Evolutionary conservation across 2,888 invertebrate species (phyloP).

Genomic region (Drosophila sordidapex): DNA sequence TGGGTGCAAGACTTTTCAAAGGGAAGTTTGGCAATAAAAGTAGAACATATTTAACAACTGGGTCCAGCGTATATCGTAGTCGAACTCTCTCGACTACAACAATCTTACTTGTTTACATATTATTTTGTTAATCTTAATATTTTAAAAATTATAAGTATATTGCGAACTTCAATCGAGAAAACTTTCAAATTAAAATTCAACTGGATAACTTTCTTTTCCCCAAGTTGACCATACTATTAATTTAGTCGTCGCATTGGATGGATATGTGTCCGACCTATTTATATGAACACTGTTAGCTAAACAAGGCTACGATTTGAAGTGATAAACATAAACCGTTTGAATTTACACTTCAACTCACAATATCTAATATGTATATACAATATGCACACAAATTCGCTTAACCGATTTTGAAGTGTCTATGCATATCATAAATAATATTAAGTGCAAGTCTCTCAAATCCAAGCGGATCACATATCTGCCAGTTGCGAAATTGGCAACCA

Average conservation of each 20-base stretch:
- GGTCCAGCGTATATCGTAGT: too few species aligned
- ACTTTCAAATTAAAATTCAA: too few species aligned
- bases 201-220: neutral
- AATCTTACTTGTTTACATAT: neutral
- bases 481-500: conserved; percentile 4
- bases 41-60: too few species aligned
- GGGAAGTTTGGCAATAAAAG: too few species aligned
- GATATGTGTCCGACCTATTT: neutral
- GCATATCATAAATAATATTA: neutral
- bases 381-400: too few species aligned
- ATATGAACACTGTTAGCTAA: neutral
- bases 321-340: neutral
- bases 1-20: too few species aligned
- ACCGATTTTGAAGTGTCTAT: neutral
- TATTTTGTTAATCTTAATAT: neutral
- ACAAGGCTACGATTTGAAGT: neutral
- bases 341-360: neutral
- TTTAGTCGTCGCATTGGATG: neutral
- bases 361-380: neutral
- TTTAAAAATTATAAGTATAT: neutral
- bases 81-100: too few species aligned
- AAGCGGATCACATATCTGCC: neutral
- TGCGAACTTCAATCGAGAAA: neutral
- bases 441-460: neutral
- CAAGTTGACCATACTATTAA: neutral